phyloP scores from a whole-genome alignment of 2,797 vertebrate species.

The Halcyon chelicuti region DNA sequence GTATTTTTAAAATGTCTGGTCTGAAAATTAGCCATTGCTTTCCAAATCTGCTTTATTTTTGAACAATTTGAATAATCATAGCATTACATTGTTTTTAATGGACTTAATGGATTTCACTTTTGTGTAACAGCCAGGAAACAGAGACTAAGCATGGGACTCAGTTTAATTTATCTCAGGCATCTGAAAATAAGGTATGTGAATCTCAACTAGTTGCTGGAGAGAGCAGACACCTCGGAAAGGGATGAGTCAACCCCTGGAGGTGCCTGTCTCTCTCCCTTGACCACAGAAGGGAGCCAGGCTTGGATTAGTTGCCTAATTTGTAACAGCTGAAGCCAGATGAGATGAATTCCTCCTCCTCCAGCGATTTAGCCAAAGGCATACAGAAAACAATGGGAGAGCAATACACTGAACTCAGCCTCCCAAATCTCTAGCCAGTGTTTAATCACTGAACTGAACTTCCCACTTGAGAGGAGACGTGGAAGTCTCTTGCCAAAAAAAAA shows the following conservation, averaged over 20 bases:
- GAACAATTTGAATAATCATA: neutral
- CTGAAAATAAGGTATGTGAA: neutral
- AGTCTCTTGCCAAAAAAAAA: neutral
- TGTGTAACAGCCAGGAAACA: neutral
- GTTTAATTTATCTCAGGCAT: neutral
- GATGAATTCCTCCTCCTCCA: neutral
- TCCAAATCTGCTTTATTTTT: neutral
- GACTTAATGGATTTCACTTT: neutral
- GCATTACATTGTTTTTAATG: neutral
- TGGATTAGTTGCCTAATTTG: neutral
- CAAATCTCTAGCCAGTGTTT: neutral
- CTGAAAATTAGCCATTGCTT: neutral
- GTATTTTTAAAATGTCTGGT: neutral
- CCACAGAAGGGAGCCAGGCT: neutral
- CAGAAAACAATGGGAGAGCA: constrained; percentile 20
- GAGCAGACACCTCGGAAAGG: neutral
- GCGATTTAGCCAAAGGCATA: neutral
- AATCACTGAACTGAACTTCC: neutral
- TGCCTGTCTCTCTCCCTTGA: neutral
- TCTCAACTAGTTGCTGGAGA: neutral
- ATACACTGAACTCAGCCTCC: neutral
- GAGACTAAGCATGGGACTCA: neutral
- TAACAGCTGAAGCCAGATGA: constrained; percentile 22
- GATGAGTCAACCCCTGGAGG: neutral
- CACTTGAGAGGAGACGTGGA: neutral